These are phyloP conservation scores for Arenicola marina DNA, from an alignment of 2,888 invertebrate species.

Conservation along the genomic window DNA sequence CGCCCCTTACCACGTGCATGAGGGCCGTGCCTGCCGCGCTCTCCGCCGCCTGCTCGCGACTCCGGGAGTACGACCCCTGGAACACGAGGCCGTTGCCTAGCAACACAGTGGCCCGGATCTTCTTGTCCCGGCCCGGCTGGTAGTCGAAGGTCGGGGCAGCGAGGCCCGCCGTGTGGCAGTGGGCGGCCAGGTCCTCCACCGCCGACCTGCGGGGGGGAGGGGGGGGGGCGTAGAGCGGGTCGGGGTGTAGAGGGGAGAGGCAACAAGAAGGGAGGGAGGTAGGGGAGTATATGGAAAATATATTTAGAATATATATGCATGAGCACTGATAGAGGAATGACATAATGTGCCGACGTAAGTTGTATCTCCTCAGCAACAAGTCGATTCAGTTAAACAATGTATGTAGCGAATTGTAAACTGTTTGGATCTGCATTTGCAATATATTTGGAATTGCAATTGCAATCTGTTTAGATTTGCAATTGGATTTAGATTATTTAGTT, in stretches of 20 bases:
- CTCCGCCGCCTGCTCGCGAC: constrained; percentile 62
- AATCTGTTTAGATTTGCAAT: too few relatives aligned
- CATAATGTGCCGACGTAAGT: too few relatives aligned
- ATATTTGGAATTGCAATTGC: too few relatives aligned
- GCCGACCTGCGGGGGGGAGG: constrained; percentile 10
- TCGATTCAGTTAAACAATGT: too few relatives aligned
- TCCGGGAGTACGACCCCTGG: constrained; percentile 62
- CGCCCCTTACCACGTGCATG: constrained; percentile 47
- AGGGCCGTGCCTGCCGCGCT: constrained; percentile 53
- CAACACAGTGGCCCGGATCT: constrained; percentile 48
- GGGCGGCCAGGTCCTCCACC: constrained; percentile 41
- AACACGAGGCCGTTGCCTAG: constrained; percentile 64
- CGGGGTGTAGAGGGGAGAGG: background rate
- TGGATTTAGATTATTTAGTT: too few relatives aligned
- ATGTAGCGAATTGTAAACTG: too few relatives aligned
- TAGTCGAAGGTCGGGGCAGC: constrained; percentile 45
- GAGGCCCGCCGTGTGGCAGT: constrained; percentile 39
- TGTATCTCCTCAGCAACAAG: too few relatives aligned
- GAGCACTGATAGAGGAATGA: too few relatives aligned
- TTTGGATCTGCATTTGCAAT: too few relatives aligned
- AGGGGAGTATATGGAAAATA: too few relatives aligned
- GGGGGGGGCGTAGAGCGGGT: too few relatives aligned
- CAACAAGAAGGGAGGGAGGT: background rate
- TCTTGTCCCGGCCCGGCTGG: constrained; percentile 14
- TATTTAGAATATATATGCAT: too few relatives aligned